Conservation (phyloP, 2,797 vertebrate species). For the Meda fulgida region DNA sequence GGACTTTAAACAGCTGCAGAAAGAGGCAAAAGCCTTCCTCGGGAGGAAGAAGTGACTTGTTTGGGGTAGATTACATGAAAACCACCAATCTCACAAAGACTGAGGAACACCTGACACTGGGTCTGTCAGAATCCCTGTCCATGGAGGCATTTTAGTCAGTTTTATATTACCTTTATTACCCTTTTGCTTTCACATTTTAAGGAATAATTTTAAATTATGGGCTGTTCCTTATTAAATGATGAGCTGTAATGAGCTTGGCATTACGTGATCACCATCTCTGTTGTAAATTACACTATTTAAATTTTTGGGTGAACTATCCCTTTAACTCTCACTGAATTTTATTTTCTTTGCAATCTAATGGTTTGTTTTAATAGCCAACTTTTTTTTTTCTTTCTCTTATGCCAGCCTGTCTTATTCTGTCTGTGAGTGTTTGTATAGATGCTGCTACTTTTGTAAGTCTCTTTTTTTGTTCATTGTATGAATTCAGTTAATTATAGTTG, state of each 20-base stretch:
- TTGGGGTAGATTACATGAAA: neutral
- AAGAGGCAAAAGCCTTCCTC: conserved; percentile 67
- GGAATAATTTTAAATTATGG: neutral
- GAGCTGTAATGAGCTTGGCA: neutral
- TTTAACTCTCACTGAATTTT: neutral
- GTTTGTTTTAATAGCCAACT: neutral
- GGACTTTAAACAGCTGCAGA: conserved; percentile 64
- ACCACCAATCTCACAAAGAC: neutral
- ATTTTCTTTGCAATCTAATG: neutral
- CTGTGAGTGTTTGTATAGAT: neutral
- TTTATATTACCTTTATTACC: neutral
- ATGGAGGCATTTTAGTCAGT: neutral
- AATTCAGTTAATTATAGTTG: neutral
- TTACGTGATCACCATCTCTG: neutral
- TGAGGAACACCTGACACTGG: neutral
- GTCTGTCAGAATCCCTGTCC: neutral
- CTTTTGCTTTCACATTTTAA: neutral
- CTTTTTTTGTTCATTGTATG: neutral
- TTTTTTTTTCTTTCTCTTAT: neutral
- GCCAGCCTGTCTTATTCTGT: neutral
- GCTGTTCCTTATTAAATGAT: neutral
- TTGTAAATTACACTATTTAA: neutral
- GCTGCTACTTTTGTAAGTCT: neutral
- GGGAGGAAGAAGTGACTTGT: conserved; percentile 61
- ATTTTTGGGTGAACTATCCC: too few species aligned